Conservation (phyloP, 2,797 vertebrate species). For the Phrynocephalus forsythii region DNA sequence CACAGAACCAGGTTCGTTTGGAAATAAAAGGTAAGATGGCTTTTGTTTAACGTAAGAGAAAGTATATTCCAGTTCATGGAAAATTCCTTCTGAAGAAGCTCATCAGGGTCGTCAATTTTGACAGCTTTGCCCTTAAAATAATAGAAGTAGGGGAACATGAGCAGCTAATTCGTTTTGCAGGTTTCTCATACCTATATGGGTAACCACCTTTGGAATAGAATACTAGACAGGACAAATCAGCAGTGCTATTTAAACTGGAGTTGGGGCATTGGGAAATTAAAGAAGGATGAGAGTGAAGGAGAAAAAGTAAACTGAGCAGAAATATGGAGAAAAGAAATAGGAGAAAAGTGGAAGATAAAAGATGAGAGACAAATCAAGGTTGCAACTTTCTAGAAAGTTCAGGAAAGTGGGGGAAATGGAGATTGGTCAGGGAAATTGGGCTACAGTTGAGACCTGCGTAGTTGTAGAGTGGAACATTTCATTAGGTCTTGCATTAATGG, state of each 20-base stretch:
- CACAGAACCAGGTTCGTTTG: conserved; percentile 91
- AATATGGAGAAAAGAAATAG: not conserved
- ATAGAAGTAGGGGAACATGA: no score
- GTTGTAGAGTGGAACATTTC: no score
- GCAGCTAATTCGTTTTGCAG: not conserved
- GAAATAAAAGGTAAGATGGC: conserved; percentile 93
- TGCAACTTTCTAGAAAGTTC: no score
- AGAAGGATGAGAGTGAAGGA: not conserved
- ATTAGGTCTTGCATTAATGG: no score
- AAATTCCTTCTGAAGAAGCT: not conserved
- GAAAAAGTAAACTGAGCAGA: not conserved
- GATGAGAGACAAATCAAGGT: not conserved
- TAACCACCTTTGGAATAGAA: not conserved
- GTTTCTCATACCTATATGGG: not conserved
- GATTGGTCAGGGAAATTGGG: no score
- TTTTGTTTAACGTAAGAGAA: not conserved
- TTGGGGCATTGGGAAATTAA: not conserved
- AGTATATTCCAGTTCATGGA: not conserved
- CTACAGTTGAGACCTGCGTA: no score
- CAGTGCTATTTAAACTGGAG: not conserved
- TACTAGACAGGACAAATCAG: not conserved
- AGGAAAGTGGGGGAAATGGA: no score
- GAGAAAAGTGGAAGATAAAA: not conserved
- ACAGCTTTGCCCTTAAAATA: no score
- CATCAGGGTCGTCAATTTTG: not conserved